These are phyloP conservation scores for Parelbella ahira DNA, from an alignment of 2,888 invertebrate genomes.

Conservation along the genomic window DNA sequence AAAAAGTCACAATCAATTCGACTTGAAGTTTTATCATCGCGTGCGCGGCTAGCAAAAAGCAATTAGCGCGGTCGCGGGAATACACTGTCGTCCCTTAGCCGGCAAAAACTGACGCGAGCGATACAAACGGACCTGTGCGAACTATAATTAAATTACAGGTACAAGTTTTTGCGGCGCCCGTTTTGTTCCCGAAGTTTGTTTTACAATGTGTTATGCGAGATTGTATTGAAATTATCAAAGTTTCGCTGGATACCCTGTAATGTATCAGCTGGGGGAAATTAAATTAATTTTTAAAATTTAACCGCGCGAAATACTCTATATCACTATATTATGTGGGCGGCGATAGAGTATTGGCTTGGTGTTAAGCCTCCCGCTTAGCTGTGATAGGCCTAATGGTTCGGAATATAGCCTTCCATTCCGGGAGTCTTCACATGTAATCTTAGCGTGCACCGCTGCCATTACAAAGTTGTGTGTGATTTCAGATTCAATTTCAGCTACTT, in stretches of 20 bases:
- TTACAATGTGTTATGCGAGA: slow-evolving; percentile 8
- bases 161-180: slow-evolving; percentile 14
- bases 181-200: slow-evolving; percentile 2
- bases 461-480: too few species aligned
- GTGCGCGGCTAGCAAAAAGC: slow-evolving; percentile 32
- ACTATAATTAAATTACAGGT: slow-evolving; percentile 24
- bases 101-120: slow-evolving; percentile 39
- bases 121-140: slow-evolving; percentile 15
- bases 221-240: slow-evolving; percentile 2
- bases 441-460: too few species aligned
- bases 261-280: too few species aligned
- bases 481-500: too few species aligned
- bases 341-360: too few species aligned
- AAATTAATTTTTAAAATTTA: too few species aligned
- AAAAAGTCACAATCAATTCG: slow-evolving; percentile 24
- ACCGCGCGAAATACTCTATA: too few species aligned
- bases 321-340: too few species aligned
- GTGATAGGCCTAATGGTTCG: too few species aligned
- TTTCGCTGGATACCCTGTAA: neutral
- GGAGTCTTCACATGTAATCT: too few species aligned
- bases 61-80: slow-evolving; percentile 35
- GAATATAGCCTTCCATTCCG: too few species aligned
- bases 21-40: slow-evolving; percentile 38
- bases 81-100: slow-evolving; percentile 38
- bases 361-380: too few species aligned